phyloP scores from a whole-genome alignment of 2,113 vertebrate genomes.

The Entomyzon cyanotis region DNA sequence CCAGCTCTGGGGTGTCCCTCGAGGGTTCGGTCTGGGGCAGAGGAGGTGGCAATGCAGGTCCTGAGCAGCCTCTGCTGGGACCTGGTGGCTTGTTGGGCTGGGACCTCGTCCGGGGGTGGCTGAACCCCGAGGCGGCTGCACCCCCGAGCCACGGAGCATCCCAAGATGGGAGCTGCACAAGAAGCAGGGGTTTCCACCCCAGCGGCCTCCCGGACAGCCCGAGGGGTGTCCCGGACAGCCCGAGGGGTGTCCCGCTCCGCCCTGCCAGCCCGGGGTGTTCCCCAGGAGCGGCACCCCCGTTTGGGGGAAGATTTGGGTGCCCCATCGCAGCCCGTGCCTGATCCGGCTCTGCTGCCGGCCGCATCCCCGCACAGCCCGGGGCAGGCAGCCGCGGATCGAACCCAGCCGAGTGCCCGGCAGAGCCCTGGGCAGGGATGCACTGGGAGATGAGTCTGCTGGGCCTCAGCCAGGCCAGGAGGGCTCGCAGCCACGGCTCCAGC shows the following conservation, averaged over 20 bases:
- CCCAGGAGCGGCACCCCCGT: not conserved
- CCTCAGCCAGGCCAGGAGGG: not conserved
- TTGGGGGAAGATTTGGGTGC: not conserved
- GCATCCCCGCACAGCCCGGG: not conserved
- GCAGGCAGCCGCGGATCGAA: not conserved
- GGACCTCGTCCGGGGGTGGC: accelerated
- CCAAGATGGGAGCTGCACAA: accelerated
- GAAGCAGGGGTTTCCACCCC: not conserved
- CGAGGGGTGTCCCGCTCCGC: too few species aligned
- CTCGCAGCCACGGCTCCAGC: not conserved
- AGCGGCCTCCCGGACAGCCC: accelerated
- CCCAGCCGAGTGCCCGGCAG: not conserved
- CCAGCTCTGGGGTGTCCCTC: not conserved
- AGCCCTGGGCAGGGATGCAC: not conserved
- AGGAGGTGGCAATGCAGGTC: not conserved
- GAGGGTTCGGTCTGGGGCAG: not conserved
- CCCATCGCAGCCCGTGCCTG: not conserved
- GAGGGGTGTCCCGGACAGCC: too few species aligned
- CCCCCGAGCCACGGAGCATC: accelerated
- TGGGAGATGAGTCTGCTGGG: not conserved
- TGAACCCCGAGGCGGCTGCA: not conserved
- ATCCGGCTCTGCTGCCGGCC: not conserved
- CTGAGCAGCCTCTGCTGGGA: not conserved
- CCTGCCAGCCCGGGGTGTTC: not conserved
- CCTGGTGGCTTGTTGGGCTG: not conserved